phyloP scores from a whole-genome alignment of 2,113 vertebrate genomes.

The Dascyllus trimaculatus region DNA sequence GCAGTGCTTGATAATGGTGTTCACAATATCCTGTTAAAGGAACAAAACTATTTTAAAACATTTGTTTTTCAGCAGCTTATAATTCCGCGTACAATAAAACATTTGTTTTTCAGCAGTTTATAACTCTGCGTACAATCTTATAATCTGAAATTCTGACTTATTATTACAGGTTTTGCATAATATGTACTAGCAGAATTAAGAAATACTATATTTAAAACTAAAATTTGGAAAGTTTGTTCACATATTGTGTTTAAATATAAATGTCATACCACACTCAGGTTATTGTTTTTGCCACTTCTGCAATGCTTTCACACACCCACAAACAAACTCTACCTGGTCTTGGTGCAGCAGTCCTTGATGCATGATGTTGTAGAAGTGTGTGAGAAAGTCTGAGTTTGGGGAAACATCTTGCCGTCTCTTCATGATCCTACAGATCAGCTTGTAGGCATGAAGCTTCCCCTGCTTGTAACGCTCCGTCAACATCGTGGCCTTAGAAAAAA shows the following conservation, averaged over 20 bases:
- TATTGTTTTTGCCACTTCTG: not conserved
- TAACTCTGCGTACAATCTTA: not conserved
- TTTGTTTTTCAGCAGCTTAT: not conserved
- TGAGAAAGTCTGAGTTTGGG: conserved; percentile 97
- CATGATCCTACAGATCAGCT: conserved; percentile 99
- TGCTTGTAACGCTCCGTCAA: conserved; percentile 97
- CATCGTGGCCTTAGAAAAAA: conserved; percentile 92
- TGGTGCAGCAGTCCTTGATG: conserved; percentile 97
- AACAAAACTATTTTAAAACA: conserved; percentile 1
- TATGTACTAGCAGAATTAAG: too few relatives aligned
- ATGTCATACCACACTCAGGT: not conserved
- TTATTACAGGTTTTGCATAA: not conserved
- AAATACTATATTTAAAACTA: too few relatives aligned
- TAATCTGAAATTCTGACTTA: not conserved
- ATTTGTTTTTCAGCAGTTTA: not conserved
- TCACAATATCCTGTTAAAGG: conserved; percentile 93
- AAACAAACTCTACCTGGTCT: conserved; percentile 89
- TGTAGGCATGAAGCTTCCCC: conserved; percentile 98
- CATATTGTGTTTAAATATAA: not conserved
- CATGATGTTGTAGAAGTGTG: conserved; percentile 99
- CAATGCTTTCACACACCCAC: not conserved
- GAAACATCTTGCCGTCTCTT: conserved; percentile 98
- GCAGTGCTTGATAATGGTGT: conserved; percentile 99
- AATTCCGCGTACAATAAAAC: not conserved
- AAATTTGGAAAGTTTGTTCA: too few relatives aligned